phyloP scores from a whole-genome alignment of 2,888 invertebrate species.

The Parochlus steinenii region DNA sequence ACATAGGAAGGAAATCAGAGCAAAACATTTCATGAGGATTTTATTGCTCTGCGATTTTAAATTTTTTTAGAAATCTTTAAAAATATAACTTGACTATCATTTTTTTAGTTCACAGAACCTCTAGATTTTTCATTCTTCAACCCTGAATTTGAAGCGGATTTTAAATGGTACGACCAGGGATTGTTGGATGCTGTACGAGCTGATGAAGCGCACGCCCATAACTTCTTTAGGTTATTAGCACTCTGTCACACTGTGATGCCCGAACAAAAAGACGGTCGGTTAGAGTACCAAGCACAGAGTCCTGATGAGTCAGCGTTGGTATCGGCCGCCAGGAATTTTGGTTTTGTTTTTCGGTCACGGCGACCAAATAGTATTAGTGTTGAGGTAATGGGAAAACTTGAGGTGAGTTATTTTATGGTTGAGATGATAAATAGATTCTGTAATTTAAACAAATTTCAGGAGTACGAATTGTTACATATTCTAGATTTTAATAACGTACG shows the following conservation, averaged over 20 bases:
- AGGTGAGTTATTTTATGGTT: constrained; percentile 23
- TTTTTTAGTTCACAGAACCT: constrained; percentile 50
- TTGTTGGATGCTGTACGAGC: constrained; percentile 67
- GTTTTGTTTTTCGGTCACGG: constrained; percentile 91
- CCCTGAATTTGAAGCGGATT: constrained; percentile 76
- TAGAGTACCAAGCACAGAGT: constrained; percentile 68
- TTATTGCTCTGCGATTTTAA: no score
- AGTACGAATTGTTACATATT: constrained; percentile 92
- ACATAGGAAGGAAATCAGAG: no score
- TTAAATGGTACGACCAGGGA: constrained; percentile 82
- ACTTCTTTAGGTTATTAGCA: constrained; percentile 83
- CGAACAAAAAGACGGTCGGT: constrained; percentile 68
- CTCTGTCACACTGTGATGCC: constrained; percentile 99
- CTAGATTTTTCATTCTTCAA: constrained; percentile 95
- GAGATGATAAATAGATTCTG: constrained; percentile 8
- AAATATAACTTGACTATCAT: constrained; percentile 1
- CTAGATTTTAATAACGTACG: constrained; percentile 98
- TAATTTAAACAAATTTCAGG: constrained; percentile 34
- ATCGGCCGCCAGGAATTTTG: constrained; percentile 95
- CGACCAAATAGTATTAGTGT: constrained; percentile 86
- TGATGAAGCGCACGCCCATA: constrained; percentile 57
- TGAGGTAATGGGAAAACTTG: constrained; percentile 64
- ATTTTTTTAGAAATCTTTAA: no score
- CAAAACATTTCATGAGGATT: no score
- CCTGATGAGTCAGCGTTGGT: constrained; percentile 97